Evolutionary conservation across 1,140 invertebrate species (phyloP), one percentile per base, ranked within the genome.

Genomic region (Muscidifurax raptorellus): DNA sequence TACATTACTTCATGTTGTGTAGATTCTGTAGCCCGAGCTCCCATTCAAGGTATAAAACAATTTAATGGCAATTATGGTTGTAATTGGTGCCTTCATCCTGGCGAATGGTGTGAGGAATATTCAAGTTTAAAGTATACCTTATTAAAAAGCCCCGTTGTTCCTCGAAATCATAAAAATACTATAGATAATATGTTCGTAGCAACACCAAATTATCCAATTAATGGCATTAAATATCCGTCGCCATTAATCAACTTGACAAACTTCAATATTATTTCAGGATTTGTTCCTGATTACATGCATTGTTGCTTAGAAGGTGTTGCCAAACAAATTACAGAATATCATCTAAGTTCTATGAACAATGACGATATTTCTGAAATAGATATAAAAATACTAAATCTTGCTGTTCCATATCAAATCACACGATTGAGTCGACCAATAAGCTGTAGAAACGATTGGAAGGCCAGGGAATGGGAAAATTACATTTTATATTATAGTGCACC

Each of bases 401-500:
- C 83, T 77, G 79, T 82, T 2, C 83, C 79, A 71, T 1, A 69
- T 40, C 82, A 86, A 84, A 52, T 86, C 15, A 12, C 82, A 22
- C 25, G 81, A 22, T 44, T 66, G 66, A 67, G 69, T 18, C 59
- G 81, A 30, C n/a, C 10, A n/a, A 7, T 86, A 52, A 83, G 80
- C 71, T 67, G 82, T 28, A 64, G 75, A 25, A 64, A 66, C 7
- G 13, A 66, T 30, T 86, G n/a, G 59, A 84, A 84, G 69, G 74
- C 72, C n/a, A 78, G 64, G 32, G 85, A 86, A 27, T 80, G 77
- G 76, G 85, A 86, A 36, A 86, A 86, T 30, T 86, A 47, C 66
- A 4, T 83, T 12, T 30, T 86, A 83, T 40, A 59, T 77, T 83
- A 81, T 28, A 81, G 77, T 27, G 10, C 84, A 59, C 76, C 82